A percentile compares a stretch with the other conserved stretches of the same genome.
These are phyloP conservation scores for Lordiphosa collinella DNA, from an alignment of 1,140 invertebrate species.

Conservation along the genomic window DNA sequence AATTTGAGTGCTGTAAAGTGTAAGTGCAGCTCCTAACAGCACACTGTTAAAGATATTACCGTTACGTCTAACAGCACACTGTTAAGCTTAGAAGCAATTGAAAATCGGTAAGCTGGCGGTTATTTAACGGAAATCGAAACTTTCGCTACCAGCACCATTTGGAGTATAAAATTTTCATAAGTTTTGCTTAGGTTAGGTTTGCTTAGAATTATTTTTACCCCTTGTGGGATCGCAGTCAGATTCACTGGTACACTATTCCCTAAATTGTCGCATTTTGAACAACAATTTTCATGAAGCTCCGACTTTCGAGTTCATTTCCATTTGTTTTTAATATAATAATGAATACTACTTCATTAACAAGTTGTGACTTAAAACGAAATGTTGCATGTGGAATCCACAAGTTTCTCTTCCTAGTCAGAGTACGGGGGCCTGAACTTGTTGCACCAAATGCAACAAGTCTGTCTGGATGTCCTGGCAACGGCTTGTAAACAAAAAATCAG, in stretches of 20 bases:
- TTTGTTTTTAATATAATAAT: too few species aligned
- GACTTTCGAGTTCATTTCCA: too few species aligned
- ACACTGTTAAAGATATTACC: neutral
- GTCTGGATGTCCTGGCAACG: slow-evolving; percentile 50
- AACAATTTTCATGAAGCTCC: too few species aligned
- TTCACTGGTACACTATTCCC: too few species aligned
- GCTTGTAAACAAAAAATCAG: slow-evolving; percentile 45
- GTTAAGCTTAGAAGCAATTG: neutral
- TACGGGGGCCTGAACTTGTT: slow-evolving; percentile 36
- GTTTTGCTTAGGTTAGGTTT: too few species aligned
- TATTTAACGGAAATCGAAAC: slow-evolving; percentile 2
- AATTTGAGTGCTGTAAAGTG: neutral
- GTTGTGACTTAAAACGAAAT: neutral
- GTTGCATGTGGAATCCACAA: neutral
- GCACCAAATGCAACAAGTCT: slow-evolving; percentile 48
- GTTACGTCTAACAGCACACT: neutral
- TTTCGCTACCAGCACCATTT: too few species aligned
- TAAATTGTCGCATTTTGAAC: too few species aligned
- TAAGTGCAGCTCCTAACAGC: neutral
- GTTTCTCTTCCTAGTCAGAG: neutral
- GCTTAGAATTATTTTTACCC: too few species aligned
- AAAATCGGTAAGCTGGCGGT: neutral
- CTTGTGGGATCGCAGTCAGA: too few species aligned
- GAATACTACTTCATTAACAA: neutral
- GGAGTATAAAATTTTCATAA: too few species aligned